Base-by-base conservation (phyloP, 2,797 vertebrate species). In the Sebastiscus albofasciatus region DNA sequence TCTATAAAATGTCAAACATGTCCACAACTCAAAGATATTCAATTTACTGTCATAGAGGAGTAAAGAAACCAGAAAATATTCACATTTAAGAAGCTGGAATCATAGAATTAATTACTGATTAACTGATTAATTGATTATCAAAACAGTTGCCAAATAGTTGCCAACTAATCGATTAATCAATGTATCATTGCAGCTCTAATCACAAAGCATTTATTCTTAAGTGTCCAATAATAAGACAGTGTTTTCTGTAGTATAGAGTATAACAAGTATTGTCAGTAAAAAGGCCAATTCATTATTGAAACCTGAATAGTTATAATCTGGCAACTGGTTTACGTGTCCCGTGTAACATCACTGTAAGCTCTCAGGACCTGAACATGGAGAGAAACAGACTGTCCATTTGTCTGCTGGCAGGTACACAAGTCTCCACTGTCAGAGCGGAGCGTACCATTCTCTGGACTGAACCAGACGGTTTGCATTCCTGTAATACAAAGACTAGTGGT, bases 301-400 rank as follows among this genome's bases (percentile, higher is more conserved):
- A 79, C 46, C 29, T 64, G 60, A 80, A 67, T 75, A 67, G 60
- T 79, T 71, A 16, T 18, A 46, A 76, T 70, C 27, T 68, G 70
- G 59, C 22, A 67, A 62, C 72, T 39, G 80, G 66, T 85, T 81
- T 74, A 59, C 71, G 64, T 80, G 72, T 86, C 72, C 66, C 69
- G 39, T 79, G 77, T 56, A 80, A 79, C 60, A 52, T 27, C 76
- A 80, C 54, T 10, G 4, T 72, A 62, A 76, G 67, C 79, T 82
- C 83, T 61, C 76, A 68, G 71, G 82, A 80, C 62, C 34, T 67
- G 55, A 62, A 65, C 75, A 77, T 56, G 52, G 42, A 62, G 67
- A 61, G 80, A 87, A 80, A 81, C 67, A 76, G 76, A 72, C 75
- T 81, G 76, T 69, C 36, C 65, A 82, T 90, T 84, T 87, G 72